phyloP scores from a whole-genome alignment of 2,113 vertebrate species.

The Pandion haliaetus region DNA sequence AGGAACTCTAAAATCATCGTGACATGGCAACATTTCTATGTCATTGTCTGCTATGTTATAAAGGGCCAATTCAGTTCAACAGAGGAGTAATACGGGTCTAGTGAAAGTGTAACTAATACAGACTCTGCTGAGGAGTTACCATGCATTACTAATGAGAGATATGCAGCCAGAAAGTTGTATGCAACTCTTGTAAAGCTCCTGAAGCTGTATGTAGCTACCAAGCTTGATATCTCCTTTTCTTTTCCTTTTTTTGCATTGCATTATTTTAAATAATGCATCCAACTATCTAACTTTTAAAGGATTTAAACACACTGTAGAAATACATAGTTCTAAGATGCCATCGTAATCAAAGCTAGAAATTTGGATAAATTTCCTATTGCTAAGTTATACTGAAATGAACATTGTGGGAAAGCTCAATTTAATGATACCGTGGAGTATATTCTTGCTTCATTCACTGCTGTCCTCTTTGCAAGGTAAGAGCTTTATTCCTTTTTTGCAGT shows the following conservation, averaged over 20 bases:
- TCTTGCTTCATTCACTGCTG: conserved; percentile 83
- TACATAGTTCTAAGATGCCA: conserved; percentile 78
- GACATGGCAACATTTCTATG: conserved; percentile 31
- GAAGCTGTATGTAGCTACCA: conserved; percentile 26
- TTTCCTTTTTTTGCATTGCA: background rate
- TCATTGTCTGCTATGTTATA: conserved; percentile 59
- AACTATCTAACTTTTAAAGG: conserved; percentile 9
- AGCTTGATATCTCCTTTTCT: background rate
- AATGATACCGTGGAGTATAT: conserved; percentile 84
- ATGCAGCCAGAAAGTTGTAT: conserved; percentile 35
- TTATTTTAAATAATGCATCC: background rate
- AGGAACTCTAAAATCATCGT: background rate
- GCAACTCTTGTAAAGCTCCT: conserved; percentile 45
- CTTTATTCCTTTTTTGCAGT: background rate
- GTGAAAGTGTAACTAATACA: conserved; percentile 75
- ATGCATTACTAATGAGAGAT: conserved; percentile 77
- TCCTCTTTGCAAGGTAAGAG: conserved; percentile 88
- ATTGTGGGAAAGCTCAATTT: conserved; percentile 86
- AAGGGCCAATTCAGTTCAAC: conserved; percentile 51
- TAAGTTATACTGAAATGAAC: conserved; percentile 90
- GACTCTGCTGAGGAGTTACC: conserved; percentile 63
- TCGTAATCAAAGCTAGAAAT: conserved; percentile 69
- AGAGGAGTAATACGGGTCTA: conserved; percentile 29
- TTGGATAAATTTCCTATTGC: conserved; percentile 69
- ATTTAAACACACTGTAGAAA: background rate